A percentile compares a stretch with the other conserved stretches of the same genome.
Conservation (phyloP, 2,113 vertebrate genomes). For the Stercorarius parasiticus region DNA sequence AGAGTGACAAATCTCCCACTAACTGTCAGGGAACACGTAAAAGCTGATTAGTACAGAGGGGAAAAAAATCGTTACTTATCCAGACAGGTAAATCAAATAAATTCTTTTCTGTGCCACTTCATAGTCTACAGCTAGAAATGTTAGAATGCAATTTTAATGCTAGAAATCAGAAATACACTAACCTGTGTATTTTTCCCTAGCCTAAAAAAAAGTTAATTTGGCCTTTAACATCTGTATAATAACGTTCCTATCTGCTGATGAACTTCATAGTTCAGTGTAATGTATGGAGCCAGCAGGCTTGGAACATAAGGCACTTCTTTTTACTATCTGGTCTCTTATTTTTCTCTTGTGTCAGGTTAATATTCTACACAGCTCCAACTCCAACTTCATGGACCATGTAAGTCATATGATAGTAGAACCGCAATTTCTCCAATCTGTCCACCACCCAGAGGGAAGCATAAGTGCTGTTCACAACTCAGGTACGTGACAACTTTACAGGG, state of each 20-base stretch:
- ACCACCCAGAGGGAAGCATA: conserved; percentile 75
- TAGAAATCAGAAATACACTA: background rate
- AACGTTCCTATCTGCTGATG: background rate
- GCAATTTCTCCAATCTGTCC: conserved; percentile 87
- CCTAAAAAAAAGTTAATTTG: background rate
- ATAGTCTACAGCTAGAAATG: background rate
- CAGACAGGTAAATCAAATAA: background rate
- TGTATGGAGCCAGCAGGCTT: background rate
- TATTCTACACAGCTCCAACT: conserved; percentile 83
- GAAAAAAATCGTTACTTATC: background rate
- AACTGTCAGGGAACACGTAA: background rate
- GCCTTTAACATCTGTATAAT: background rate
- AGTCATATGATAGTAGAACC: conserved; percentile 85
- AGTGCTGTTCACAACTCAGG: conserved; percentile 79
- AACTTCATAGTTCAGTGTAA: background rate
- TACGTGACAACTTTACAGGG: conserved; percentile 44
- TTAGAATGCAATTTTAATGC: background rate
- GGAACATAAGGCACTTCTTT: background rate
- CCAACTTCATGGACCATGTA: conserved; percentile 77
- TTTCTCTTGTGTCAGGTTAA: conserved; percentile 78
- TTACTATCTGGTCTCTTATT: background rate
- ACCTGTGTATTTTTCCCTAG: background rate
- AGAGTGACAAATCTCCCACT: background rate
- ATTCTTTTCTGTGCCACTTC: background rate
- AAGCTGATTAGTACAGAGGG: background rate